Evolutionary conservation across 2,888 invertebrate genomes (phyloP).

Genomic region (Hypolimnas misippus): DNA sequence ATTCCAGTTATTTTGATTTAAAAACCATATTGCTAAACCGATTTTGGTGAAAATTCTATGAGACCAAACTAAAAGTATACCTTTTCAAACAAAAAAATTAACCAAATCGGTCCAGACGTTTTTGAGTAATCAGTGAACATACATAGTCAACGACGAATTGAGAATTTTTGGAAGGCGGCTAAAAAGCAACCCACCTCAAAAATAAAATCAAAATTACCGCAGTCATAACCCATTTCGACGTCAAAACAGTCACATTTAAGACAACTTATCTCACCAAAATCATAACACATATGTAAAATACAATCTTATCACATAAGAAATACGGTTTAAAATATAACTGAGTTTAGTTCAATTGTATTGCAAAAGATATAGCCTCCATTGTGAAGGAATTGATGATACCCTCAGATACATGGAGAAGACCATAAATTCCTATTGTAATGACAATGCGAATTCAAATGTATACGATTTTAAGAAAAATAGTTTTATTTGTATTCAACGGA

Average conservation of each 20-base stretch:
- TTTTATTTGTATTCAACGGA: background rate
- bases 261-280: slow-evolving; percentile 7
- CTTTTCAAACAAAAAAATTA: too few species aligned
- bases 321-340: background rate
- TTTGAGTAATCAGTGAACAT: too few species aligned
- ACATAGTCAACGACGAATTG: too few species aligned
- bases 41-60: too few species aligned
- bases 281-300: background rate
- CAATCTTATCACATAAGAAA: background rate
- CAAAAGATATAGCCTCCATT: slow-evolving; percentile 41
- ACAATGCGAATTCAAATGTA: slow-evolving; percentile 13
- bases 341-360: background rate
- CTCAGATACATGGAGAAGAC: slow-evolving; percentile 29
- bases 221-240: background rate
- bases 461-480: slow-evolving; percentile 2
- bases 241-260: slow-evolving; percentile 12
- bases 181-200: background rate
- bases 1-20: too few species aligned
- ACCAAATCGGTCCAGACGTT: too few species aligned
- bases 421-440: slow-evolving; percentile 25
- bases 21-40: too few species aligned
- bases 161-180: too few species aligned
- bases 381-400: slow-evolving; percentile 45
- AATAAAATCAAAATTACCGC: background rate
- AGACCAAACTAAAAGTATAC: too few species aligned